Conservation (phyloP, 1,140 invertebrate species). For the Bombus sibiricus region DNA sequence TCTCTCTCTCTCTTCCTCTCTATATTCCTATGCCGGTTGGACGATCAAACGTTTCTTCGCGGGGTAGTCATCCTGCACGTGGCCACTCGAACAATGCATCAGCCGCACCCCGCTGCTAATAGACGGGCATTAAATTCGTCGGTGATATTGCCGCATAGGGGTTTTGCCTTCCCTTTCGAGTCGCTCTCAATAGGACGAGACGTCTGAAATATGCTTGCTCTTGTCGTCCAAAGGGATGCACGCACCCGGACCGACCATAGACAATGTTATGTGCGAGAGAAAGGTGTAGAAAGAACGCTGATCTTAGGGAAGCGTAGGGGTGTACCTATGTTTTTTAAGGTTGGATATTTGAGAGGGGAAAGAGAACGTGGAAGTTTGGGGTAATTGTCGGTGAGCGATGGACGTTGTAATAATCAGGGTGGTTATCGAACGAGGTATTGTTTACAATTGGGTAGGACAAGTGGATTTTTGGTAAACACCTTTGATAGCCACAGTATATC, state of each 20-base stretch:
- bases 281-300: background rate
- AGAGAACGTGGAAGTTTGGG: background rate
- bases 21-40: background rate
- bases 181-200: constrained; percentile 71
- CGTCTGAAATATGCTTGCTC: constrained; percentile 74
- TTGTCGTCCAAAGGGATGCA: constrained; percentile 40
- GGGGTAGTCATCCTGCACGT: constrained; percentile 75
- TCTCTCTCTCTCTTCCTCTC: background rate
- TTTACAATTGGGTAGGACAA: background rate
- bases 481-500: no score
- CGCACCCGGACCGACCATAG: background rate
- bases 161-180: constrained; percentile 38
- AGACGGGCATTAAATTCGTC: constrained; percentile 81
- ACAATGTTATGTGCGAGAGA: background rate
- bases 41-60: constrained; percentile 63
- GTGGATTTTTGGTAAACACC: background rate
- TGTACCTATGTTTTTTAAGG: background rate
- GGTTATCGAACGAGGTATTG: background rate
- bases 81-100: constrained; percentile 78
- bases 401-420: constrained; percentile 9
- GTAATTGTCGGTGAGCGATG: background rate
- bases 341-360: background rate
- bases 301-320: background rate
- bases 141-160: constrained; percentile 77
- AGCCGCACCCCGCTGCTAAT: constrained; percentile 76